Evolutionary conservation across 2,797 vertebrate genomes (phyloP), one percentile per base, ranked within the genome.

Genomic region (Epinephelus coioides): DNA sequence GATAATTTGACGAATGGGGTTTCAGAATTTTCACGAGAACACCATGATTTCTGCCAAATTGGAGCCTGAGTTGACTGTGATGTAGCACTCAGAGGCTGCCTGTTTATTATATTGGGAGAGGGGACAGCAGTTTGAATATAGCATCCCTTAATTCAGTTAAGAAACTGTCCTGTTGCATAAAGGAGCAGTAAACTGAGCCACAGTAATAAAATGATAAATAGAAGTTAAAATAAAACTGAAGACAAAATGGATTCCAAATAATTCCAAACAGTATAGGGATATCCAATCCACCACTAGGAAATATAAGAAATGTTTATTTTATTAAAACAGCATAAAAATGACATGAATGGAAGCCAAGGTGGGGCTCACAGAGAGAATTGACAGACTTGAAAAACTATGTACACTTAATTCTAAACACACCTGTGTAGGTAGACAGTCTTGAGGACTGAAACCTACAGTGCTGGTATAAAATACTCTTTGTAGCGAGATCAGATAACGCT

Each of bases 301-400:
- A 51, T 69, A 14, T 73, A 56, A 44, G 10, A 87, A 77, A 81
- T 49, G 8, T 70, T 79, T 0, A 59, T 84, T 90, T 90, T 86
- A 88, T 84, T 84, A 69, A 75, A 89, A 85, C 34, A 21, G 54
- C 43, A 47, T 83, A 59, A 74, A 72, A 71, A 84, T 18, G 0
- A 53, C 27, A 76, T 56, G 8, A 79, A 69, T 12, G 17, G 19
- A 73, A 78, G 25, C 59, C 44, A 74, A 57, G 68, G 2, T 3
- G 0, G 15, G 46, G n/a, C 50, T 68, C 44, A 69, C 46, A 65
- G 30, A 66, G 19, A 69, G 34, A 9, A 54, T 21, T 50, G 18
- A 60, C 47, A 56, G 44, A 69, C 40, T 53, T 40, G 43, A 81
- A 40, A 69, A 66, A 83, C 25, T 88, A 78, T 89, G n/a, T 84